phyloP scores from a whole-genome alignment of 2,797 vertebrate genomes.

The Graptemys geographica region DNA sequence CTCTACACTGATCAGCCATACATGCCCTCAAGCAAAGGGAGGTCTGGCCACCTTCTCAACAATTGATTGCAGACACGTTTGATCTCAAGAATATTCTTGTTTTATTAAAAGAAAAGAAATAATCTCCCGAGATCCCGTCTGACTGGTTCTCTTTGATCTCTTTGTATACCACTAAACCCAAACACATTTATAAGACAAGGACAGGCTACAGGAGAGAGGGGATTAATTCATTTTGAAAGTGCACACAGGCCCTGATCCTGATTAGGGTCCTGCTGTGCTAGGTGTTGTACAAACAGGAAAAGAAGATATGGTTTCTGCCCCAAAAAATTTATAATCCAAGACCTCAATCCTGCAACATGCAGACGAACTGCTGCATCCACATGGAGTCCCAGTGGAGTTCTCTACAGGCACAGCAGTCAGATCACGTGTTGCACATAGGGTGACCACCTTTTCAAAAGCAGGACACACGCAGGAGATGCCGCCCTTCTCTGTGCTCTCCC shows the following conservation, averaged over 20 bases:
- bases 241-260: neutral
- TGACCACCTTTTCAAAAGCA: too few species aligned
- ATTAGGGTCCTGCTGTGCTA: neutral
- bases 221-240: neutral
- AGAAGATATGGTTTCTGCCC: neutral
- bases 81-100: neutral
- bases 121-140: neutral
- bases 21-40: neutral
- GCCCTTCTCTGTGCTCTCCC: too few species aligned
- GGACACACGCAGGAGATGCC: too few species aligned
- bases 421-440: neutral
- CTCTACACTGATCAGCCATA: neutral
- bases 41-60: neutral
- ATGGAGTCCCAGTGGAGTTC: neutral
- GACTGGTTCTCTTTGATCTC: neutral
- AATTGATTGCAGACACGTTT: neutral
- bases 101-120: neutral
- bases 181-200: accelerated
- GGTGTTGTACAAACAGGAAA: neutral
- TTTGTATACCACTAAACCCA: accelerated
- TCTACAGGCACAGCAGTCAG: neutral
- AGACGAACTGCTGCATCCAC: neutral
- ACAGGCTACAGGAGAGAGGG: neutral
- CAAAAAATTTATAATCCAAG: neutral
- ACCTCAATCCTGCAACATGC: neutral